A percentile compares a stretch with the other conserved stretches of the same genome.
Evolutionary conservation across 2,888 invertebrate species (phyloP).

Genomic region (Opisthograptis luteolata): DNA sequence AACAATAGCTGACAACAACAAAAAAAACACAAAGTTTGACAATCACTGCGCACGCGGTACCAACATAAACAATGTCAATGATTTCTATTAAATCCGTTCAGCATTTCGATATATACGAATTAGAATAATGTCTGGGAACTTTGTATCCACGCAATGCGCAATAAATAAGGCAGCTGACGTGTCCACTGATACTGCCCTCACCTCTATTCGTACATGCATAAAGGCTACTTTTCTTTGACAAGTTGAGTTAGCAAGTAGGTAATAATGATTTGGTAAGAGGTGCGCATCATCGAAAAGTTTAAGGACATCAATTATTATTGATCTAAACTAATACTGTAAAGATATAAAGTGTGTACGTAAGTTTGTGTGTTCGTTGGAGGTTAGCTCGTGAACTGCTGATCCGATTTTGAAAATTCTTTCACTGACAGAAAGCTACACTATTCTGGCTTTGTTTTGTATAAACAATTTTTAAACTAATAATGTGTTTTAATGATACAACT

Average conservation of each 20-base stretch:
- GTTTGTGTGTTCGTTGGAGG: no score
- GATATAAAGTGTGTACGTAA: no score
- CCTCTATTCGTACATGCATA: constrained; percentile 41
- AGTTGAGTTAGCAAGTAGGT: constrained; percentile 9
- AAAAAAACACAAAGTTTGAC: constrained; percentile 60
- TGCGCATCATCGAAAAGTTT: constrained; percentile 64
- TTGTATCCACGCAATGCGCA: constrained; percentile 69
- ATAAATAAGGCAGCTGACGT: constrained; percentile 68
- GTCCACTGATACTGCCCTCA: constrained; percentile 40
- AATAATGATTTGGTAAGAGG: constrained; percentile 56
- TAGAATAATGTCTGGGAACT: constrained; percentile 76
- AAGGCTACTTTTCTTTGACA: constrained; percentile 41
- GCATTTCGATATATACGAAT: constrained; percentile 78
- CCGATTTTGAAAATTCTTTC: no score
- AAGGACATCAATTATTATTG: constrained; percentile 59
- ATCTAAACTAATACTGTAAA: no score
- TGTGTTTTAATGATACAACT: no score
- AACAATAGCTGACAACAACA: not conserved
- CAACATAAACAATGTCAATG: constrained; percentile 81
- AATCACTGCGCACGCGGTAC: constrained; percentile 58
- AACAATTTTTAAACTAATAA: no score
- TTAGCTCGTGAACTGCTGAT: no score
- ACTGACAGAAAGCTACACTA: no score
- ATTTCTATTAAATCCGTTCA: constrained; percentile 79
- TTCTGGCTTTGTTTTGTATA: no score